Conservation (phyloP, 2,888 invertebrate genomes). For the Ctena decussata region DNA sequence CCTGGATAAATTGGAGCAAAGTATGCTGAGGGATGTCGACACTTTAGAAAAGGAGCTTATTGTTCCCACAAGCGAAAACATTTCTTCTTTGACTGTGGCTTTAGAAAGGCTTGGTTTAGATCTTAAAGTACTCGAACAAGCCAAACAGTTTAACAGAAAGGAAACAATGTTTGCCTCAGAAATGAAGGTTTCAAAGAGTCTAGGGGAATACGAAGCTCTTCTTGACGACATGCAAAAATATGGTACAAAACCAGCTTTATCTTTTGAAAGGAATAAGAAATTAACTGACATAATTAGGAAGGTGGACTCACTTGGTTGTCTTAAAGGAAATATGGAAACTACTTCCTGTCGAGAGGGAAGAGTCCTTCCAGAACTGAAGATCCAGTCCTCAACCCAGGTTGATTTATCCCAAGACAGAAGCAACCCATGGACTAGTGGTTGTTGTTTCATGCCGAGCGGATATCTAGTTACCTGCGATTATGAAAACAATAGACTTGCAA, state of each 20-base stretch:
- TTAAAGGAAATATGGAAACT: not conserved
- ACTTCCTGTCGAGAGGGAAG: too few relatives aligned
- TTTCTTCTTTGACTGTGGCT: not conserved
- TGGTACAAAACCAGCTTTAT: not conserved
- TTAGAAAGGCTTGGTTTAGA: not conserved
- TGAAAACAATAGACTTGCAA: too few relatives aligned
- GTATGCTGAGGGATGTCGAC: not conserved
- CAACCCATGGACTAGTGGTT: not conserved
- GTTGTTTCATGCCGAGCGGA: not conserved
- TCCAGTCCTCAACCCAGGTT: not conserved
- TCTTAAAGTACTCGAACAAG: not conserved
- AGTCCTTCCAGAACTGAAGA: not conserved
- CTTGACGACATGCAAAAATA: too few relatives aligned
- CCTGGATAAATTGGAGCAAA: not conserved
- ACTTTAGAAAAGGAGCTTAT: not conserved
- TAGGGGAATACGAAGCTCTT: not conserved
- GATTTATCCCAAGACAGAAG: not conserved
- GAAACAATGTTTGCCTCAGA: not conserved
- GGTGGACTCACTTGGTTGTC: not conserved
- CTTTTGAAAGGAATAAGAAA: not conserved
- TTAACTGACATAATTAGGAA: not conserved
- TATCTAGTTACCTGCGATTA: not conserved
- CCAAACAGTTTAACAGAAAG: not conserved
- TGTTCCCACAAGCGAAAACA: not conserved
- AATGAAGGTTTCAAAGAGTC: not conserved